Evolutionary conservation across 1,140 invertebrate species (phyloP), one percentile per base, ranked within the genome.

Genomic region (Magallana angulata): DNA sequence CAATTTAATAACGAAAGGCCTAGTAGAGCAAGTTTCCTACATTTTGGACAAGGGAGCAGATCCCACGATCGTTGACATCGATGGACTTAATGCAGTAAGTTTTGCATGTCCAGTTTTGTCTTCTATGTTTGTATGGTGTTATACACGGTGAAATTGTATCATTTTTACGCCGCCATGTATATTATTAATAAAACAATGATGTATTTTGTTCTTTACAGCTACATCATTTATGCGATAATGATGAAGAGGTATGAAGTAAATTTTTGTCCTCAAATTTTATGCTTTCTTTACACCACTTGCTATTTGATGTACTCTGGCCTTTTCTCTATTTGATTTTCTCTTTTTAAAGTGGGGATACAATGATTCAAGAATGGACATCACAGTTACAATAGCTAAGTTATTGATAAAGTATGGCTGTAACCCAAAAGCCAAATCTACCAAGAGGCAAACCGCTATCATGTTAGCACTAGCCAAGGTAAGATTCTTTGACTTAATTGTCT

Each of bases 21-120:
- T 95, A 60, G 85, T 94, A 16, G 91, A 94, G 11, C 92, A 95
- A 80, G 83, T 96, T 7, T 91, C 92, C 84, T 95, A 95, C 87
- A 89, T 96, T 57, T 87, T 96, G 7, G 91, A 94, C 48, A 94
- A 94, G 83, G 93, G 94, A 57, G 95, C 94, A 48, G 93, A 96
- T 87, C 93, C 93, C 36, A 92, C 92, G 7, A 90, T 94, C 76
- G 85, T 91, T 30, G 95, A 96, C 91, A 91, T 93, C n/a, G 91
- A 94, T 80, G 94, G 94, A 60, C 93, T 94, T 60, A 95, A 94
- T 91, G 94, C 95, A 80, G 95, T 96, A 93, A 94, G 95, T 91
- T 57, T 64, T 36, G 12, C 48, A 59, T 7, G 36, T n/a, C 2
- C 11, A 24, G 57, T 57, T 12, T 11, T 1, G 24, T 7, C 12